Evolutionary conservation across 2,113 vertebrate genomes (phyloP), one percentile per base, ranked within the genome.

Genomic region (Strigops habroptila): DNA sequence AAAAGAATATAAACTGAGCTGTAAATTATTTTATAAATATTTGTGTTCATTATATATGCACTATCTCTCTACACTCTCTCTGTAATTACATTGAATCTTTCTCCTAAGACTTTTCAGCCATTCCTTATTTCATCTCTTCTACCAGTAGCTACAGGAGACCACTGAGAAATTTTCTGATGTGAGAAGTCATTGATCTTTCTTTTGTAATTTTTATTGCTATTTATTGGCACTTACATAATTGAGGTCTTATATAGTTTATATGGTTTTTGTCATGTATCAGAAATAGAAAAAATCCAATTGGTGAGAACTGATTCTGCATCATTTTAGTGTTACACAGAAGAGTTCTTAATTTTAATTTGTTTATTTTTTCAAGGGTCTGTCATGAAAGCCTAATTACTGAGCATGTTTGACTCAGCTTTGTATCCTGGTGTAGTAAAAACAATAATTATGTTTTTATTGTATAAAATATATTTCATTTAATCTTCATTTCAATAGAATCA

Each of bases 281-380:
- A 82, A 86, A 73, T 0, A 53, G 51, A 44, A 79, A 53, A 76
- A 41, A 25, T 41, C 14, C 30, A 46, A 19, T 87, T 65, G 23
- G 16, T 75, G 28, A 55, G 23, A 86, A 52, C 28, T 88, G 12
- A n/a, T 85, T 82, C 12, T 55, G 73, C 86, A 71, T 52, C 14
- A 21, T 68, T 89, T 68, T 8, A 68, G 21, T 85, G 51, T 59
- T 76, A 28, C 22, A 51, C 21, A 48, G 62, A 68, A 81, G 18
- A 37, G 57, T 88, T 82, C 41, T 95, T 49, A 59, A 68, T 91
- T 85, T 95, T 62, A 64, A 89, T 95, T 87, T 48, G 30, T 81
- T 94, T 90, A 78, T 90, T 93, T 90, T 74, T 92, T 95, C 44
- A 84, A 88, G 89, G 23, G 52, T 73, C 35, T 92, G 13, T 71